These are phyloP conservation scores for Bufo bufo DNA, from an alignment of 2,113 vertebrate species.

Conservation along the genomic window DNA sequence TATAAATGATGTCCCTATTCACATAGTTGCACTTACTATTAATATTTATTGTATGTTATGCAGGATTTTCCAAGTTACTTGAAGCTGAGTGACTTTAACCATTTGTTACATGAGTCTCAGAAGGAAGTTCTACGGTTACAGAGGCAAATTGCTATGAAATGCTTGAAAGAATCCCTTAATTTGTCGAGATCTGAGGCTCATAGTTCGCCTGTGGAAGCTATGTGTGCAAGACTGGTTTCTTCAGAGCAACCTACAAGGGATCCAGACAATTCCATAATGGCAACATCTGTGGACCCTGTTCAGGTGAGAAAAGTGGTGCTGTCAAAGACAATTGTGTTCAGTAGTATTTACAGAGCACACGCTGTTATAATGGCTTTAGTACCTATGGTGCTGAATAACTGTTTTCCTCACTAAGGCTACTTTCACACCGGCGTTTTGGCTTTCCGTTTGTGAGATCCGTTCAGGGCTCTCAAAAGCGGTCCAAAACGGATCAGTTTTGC, in stretches of 20 bases:
- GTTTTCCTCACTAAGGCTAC: no score
- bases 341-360: neutral
- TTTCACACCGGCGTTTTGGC: no score
- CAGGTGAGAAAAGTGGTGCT: constrained; percentile 62
- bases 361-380: neutral
- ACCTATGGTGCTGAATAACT: no score
- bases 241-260: neutral
- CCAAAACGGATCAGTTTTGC: no score
- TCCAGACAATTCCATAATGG: neutral
- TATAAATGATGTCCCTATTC: neutral
- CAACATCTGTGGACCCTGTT: neutral
- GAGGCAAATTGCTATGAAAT: constrained; percentile 87
- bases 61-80: constrained; percentile 66
- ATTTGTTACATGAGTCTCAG: constrained; percentile 89
- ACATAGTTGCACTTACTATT: neutral
- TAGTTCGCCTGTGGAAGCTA: accelerated
- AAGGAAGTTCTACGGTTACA: constrained; percentile 92
- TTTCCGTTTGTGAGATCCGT: no score
- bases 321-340: neutral
- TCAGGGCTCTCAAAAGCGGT: no score
- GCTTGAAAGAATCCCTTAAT: constrained; percentile 67
- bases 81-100: constrained; percentile 79
- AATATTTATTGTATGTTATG: neutral
- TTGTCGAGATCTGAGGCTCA: constrained; percentile 39
- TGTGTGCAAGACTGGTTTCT: accelerated